Conservation (phyloP, 2,888 invertebrate genomes). For the Pollenia griseotomentosa region DNA sequence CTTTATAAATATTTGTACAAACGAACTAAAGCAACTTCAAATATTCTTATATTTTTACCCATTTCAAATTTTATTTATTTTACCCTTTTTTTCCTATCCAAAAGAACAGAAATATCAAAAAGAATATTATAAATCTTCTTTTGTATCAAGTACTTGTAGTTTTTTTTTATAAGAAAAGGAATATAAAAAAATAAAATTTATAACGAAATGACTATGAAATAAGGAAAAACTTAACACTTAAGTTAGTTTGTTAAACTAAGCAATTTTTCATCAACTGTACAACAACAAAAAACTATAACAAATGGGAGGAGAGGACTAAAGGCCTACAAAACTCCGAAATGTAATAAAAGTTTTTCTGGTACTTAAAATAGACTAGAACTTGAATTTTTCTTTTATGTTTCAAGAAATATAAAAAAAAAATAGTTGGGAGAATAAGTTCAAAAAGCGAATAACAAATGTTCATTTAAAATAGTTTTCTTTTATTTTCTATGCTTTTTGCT, state of each 20-base stretch:
- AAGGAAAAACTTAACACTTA: constrained; percentile 61
- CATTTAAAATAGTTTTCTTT: constrained; percentile 4
- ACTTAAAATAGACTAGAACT: constrained; percentile 16
- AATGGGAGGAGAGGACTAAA: not conserved
- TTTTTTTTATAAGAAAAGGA: not conserved
- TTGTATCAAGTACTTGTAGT: constrained; percentile 1
- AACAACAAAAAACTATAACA: constrained; percentile 1
- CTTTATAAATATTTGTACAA: constrained; percentile 30
- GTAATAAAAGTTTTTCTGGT: constrained; percentile 19
- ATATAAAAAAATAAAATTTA: not conserved
- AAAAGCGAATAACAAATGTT: constrained; percentile 10
- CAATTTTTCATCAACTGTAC: constrained; percentile 66
- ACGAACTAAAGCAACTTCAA: constrained; percentile 31
- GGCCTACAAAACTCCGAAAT: constrained; percentile 24
- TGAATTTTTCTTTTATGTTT: constrained; percentile 3
- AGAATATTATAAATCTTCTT: constrained; percentile 28
- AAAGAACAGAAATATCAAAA: constrained; percentile 6
- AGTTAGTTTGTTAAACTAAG: constrained; percentile 63
- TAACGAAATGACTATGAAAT: constrained; percentile 17
- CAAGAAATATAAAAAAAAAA: not conserved
- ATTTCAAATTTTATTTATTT: constrained; percentile 22
- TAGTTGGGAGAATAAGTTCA: not conserved
- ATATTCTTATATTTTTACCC: not conserved
- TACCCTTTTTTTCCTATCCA: constrained; percentile 1
- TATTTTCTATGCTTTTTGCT: not conserved